Evolutionary conservation across 2,797 vertebrate species (phyloP).

Genomic region (Micromesistius poutassou): DNA sequence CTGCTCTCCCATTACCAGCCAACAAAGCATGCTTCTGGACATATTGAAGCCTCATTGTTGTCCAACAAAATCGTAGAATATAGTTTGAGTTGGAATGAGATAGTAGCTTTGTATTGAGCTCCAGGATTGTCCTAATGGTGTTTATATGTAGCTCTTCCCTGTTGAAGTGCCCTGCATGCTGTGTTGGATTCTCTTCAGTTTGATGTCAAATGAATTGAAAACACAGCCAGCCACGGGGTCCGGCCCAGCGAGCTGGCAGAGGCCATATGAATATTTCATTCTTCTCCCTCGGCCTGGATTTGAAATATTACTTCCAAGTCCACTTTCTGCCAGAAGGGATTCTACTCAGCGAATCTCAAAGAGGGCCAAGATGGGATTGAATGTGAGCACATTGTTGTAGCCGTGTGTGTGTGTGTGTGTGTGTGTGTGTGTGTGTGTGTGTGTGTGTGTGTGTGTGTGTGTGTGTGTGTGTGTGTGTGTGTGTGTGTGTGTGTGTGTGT

Average conservation of each 20-base stretch:
- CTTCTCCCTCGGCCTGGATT: slow-evolving; percentile 5
- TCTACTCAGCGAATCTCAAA: slow-evolving; percentile 5
- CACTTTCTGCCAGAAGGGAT: background rate
- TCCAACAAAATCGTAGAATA: background rate
- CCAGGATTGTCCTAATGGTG: background rate
- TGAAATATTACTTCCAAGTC: slow-evolving; percentile 5
- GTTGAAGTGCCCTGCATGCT: background rate
- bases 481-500: background rate
- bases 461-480: background rate
- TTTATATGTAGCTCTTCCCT: background rate
- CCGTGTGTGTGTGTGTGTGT: slow-evolving; percentile 4
- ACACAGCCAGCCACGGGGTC: background rate
- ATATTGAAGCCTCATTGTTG: background rate
- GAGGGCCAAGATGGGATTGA: slow-evolving; percentile 13
- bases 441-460: background rate
- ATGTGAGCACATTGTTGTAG: slow-evolving; percentile 15
- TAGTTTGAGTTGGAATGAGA: background rate
- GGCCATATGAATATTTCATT: slow-evolving; percentile 32
- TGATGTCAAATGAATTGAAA: slow-evolving; percentile 2
- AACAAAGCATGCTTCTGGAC: background rate
- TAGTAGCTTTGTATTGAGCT: background rate
- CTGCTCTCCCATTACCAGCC: background rate
- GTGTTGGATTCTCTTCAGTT: background rate
- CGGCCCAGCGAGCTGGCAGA: slow-evolving; percentile 8
- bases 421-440: background rate